Conservation (phyloP, 2,113 vertebrate genomes). For the Ptychochromis oligacanthus region DNA sequence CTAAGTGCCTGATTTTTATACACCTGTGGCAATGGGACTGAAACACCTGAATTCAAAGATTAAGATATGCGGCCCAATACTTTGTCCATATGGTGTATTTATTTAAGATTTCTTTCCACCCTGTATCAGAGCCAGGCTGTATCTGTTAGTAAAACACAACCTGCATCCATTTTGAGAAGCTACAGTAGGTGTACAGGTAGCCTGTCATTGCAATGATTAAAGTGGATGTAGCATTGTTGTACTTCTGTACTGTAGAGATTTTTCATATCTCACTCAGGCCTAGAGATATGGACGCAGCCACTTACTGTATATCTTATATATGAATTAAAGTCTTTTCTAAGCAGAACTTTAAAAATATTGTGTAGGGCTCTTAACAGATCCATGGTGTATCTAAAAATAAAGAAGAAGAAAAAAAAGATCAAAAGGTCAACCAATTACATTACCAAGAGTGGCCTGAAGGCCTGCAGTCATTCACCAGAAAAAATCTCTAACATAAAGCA, state of each 20-base stretch:
- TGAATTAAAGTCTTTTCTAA: background rate
- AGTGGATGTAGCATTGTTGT: background rate
- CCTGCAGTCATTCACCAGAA: background rate
- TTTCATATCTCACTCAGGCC: background rate
- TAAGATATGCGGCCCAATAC: rapidly evolving
- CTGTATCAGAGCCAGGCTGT: background rate
- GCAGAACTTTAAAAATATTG: background rate
- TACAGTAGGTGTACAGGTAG: background rate
- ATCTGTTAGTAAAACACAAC: background rate
- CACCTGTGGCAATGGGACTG: background rate
- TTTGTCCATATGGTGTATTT: background rate
- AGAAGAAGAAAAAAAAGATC: background rate
- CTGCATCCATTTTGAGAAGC: background rate
- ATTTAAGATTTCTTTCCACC: background rate
- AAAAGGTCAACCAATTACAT: background rate
- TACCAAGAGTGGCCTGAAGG: background rate
- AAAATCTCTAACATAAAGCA: background rate
- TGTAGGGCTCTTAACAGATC: background rate
- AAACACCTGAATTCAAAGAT: background rate
- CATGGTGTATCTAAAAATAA: background rate
- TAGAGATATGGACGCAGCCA: too few species aligned
- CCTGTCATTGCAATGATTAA: background rate
- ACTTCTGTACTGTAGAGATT: rapidly evolving
- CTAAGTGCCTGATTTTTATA: rapidly evolving
- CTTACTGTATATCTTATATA: background rate